Conservation (phyloP, 2,797 vertebrate genomes). For the Muscicapa striata region DNA sequence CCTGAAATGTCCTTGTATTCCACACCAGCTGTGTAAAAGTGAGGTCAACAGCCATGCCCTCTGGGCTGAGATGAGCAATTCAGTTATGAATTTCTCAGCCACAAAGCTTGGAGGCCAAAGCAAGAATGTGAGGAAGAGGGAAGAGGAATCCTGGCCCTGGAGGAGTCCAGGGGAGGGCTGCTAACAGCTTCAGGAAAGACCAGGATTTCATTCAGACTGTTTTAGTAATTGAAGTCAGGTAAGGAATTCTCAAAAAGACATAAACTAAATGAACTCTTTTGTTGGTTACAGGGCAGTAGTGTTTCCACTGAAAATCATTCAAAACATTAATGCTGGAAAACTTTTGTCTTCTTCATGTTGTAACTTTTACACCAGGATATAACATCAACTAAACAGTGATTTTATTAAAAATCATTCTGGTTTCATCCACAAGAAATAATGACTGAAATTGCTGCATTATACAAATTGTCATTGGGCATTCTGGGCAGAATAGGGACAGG, state of each 20-base stretch:
- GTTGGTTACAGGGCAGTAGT: neutral
- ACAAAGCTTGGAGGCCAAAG: neutral
- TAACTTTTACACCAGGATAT: neutral
- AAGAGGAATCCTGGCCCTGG: neutral
- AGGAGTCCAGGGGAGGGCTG: neutral
- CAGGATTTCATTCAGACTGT: neutral
- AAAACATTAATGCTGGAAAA: neutral
- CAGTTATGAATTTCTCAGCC: conserved; percentile 5
- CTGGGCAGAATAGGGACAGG: neutral
- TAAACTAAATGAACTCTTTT: neutral
- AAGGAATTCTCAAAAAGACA: neutral
- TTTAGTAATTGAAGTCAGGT: neutral
- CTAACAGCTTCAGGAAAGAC: conserved; percentile 1
- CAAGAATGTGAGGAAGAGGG: neutral
- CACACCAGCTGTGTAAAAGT: neutral
- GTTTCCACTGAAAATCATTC: neutral
- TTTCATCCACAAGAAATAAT: neutral
- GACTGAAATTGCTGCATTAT: neutral
- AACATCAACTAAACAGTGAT: fast-evolving
- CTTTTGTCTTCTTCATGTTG: neutral
- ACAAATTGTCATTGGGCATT: neutral
- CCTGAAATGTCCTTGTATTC: conserved; percentile 30
- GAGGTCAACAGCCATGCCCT: conserved; percentile 18
- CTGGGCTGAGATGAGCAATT: conserved; percentile 2
- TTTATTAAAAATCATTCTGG: neutral